phyloP scores from a whole-genome alignment of 2,797 vertebrate genomes.

The Lepus oiostolus region DNA sequence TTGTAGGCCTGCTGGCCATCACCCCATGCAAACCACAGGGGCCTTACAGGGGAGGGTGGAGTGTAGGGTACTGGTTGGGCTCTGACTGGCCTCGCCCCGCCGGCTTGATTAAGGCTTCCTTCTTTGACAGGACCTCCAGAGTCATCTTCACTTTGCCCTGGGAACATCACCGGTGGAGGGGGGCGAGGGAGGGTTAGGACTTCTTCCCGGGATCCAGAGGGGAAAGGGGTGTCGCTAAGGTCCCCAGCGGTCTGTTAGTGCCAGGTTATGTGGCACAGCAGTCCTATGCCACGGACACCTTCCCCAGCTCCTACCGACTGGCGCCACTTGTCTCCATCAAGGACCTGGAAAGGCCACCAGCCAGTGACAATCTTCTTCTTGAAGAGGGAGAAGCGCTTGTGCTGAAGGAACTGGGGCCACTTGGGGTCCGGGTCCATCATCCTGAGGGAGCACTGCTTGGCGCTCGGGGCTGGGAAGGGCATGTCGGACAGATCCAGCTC shows the following conservation, averaged over 20 bases:
- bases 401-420: not conserved
- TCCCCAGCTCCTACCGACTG: slow-evolving; percentile 82
- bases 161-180: not conserved
- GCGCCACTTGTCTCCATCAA: slow-evolving; percentile 74
- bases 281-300: not conserved
- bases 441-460: slow-evolving; percentile 73
- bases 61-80: slow-evolving; percentile 87
- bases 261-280: no score
- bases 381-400: slow-evolving; percentile 83
- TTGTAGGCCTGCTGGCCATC: not conserved
- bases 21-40: not conserved
- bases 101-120: slow-evolving; percentile 85
- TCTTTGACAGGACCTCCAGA: slow-evolving; percentile 86
- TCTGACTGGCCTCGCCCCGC: slow-evolving; percentile 86
- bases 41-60: slow-evolving; percentile 84
- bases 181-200: not conserved
- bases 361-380: slow-evolving; percentile 78
- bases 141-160: slow-evolving; percentile 90
- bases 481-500: slow-evolving; percentile 86
- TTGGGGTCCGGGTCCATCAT: not conserved
- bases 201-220: not conserved
- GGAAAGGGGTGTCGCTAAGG: not conserved
- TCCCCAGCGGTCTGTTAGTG: not conserved
- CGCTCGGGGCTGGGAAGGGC: slow-evolving; percentile 58
- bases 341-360: slow-evolving; percentile 89